Percentiles rank a stretch among this genome's conserved stretches.
Conservation (phyloP, 2,797 vertebrate species). For the Pempheris klunzingeri region DNA sequence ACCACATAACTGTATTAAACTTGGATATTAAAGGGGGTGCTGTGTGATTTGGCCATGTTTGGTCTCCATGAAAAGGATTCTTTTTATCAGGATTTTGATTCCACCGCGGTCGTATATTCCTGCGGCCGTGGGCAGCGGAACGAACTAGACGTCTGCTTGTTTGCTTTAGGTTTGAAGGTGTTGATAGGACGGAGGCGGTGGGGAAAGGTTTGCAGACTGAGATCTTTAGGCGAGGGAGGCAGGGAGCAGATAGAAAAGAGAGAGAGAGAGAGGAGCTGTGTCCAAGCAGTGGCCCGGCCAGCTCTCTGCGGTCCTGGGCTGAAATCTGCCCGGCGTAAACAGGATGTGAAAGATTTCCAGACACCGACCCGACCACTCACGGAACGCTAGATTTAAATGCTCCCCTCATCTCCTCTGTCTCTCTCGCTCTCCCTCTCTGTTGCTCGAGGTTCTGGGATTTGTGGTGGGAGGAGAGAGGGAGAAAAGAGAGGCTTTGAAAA, state of each 20-base stretch:
- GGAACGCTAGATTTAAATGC: constrained; percentile 87
- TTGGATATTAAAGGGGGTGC: constrained; percentile 57
- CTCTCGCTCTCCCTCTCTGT: constrained; percentile 48
- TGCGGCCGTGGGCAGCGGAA: not conserved
- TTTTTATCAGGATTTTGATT: constrained; percentile 56
- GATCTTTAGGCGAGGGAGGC: constrained; percentile 57
- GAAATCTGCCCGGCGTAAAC: constrained; percentile 87
- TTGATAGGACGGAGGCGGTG: constrained; percentile 64
- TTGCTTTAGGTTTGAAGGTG: constrained; percentile 73
- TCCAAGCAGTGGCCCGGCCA: constrained; percentile 80
- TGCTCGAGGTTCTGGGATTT: constrained; percentile 83
- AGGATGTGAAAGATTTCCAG: constrained; percentile 90
- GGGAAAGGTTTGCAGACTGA: constrained; percentile 64
- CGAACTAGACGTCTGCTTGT: constrained; percentile 45
- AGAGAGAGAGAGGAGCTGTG: constrained; percentile 70
- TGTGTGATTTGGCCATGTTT: constrained; percentile 60
- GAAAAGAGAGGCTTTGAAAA: constrained; percentile 83
- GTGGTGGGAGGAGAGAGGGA: constrained; percentile 81
- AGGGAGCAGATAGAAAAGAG: constrained; percentile 61
- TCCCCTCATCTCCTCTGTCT: constrained; percentile 74
- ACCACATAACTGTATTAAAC: constrained; percentile 69
- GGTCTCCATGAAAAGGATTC: constrained; percentile 48
- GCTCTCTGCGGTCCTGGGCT: constrained; percentile 82
- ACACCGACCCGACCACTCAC: constrained; percentile 86
- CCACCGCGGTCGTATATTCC: constrained; percentile 10